Conservation (phyloP, 1,140 invertebrate species). For the Drosophila pandora region DNA sequence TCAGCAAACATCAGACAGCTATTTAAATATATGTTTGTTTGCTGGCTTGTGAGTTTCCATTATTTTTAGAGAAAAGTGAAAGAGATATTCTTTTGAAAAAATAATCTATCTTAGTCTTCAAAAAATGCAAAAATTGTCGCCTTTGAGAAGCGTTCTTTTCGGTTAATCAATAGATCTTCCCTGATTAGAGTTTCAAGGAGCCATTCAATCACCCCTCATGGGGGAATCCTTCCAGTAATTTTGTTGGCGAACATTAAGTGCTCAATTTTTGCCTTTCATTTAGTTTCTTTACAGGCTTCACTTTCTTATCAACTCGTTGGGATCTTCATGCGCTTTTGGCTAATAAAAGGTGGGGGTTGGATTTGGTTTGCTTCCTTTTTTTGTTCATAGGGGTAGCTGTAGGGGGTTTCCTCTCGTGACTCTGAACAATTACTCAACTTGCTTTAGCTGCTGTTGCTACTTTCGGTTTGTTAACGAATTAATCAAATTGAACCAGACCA, state of each 20-base stretch:
- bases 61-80: constrained; percentile 54
- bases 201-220: constrained; percentile 2
- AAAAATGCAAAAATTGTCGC: constrained; percentile 19
- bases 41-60: constrained; percentile 5
- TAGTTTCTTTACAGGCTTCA: constrained; percentile 5
- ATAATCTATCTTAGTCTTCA: neutral
- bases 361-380: neutral
- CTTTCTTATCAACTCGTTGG: constrained; percentile 48
- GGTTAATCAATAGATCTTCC: constrained; percentile 50
- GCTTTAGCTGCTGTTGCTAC: constrained; percentile 66
- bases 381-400: constrained; percentile 27
- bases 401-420: constrained; percentile 61
- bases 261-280: constrained; percentile 66
- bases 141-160: constrained; percentile 12
- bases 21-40: constrained; percentile 42
- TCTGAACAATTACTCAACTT: constrained; percentile 72
- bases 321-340: constrained; percentile 81
- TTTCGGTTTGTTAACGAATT: constrained; percentile 82
- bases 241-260: constrained; percentile 62
- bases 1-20: constrained; percentile 32
- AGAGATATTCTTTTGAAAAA: neutral
- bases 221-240: neutral
- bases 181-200: constrained; percentile 47
- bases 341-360: constrained; percentile 50
- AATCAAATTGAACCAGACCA: constrained; percentile 75